Conservation (phyloP, 1,140 invertebrate species). For the Drosophila melanogaster region Release_6_plus_ISO1_MT NT_037436.4:12501501-12502000, state of each 20-base stretch:
- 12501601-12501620: not conserved
- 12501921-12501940: slow-evolving; percentile 95
- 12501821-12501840: slow-evolving; percentile 66
- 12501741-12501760: too few species aligned
- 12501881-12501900: slow-evolving; percentile 94
- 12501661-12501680: not conserved
- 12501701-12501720: not conserved
- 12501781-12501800: slow-evolving; percentile 34
- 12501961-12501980: not conserved
- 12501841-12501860: slow-evolving; percentile 67
- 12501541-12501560: slow-evolving; percentile 15
- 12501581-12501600: slow-evolving; percentile 5
- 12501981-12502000: not conserved
- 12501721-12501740: slow-evolving; percentile 22
- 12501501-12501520: slow-evolving; percentile 16
- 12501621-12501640: not conserved
- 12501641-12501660: not conserved
- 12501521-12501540: not conserved
- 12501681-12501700: not conserved
- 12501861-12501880: slow-evolving; percentile 95
- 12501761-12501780: not conserved
- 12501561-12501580: slow-evolving; percentile 8
- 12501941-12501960: slow-evolving; percentile 91
- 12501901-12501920: slow-evolving; percentile 96
- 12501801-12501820: slow-evolving; percentile 41